Conservation (phyloP, 2,113 vertebrate species). For the Tachuris rubrigastra region DNA sequence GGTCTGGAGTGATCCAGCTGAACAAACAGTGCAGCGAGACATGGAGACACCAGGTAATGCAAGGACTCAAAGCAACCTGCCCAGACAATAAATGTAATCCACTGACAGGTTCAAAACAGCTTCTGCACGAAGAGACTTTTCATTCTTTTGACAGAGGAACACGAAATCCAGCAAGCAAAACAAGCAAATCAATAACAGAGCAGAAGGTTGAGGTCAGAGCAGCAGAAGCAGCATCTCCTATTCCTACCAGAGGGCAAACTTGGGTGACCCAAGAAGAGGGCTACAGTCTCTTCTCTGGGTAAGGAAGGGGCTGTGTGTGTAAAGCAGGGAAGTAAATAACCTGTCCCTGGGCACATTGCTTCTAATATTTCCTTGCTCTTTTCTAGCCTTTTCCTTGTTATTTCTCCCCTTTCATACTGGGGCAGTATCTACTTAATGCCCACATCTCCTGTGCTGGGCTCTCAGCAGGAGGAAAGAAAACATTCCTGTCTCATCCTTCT, state of each 20-base stretch:
- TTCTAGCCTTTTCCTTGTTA: background rate
- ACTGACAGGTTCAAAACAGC: background rate
- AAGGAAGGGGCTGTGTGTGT: background rate
- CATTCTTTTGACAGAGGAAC: background rate
- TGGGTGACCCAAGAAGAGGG: background rate
- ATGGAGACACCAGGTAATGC: background rate
- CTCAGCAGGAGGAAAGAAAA: background rate
- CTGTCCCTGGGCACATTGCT: background rate
- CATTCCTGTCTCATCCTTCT: background rate
- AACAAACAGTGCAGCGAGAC: background rate
- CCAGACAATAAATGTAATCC: background rate
- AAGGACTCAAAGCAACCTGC: background rate
- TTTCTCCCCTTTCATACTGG: background rate
- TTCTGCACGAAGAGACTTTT: background rate
- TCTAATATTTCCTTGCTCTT: background rate
- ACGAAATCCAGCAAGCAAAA: background rate
- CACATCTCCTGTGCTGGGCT: background rate
- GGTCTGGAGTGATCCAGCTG: background rate
- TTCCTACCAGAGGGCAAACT: background rate
- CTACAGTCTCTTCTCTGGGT: background rate
- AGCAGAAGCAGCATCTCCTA: background rate
- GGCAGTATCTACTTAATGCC: background rate
- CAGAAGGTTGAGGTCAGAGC: background rate
- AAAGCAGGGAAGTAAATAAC: background rate
- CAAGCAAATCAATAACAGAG: background rate